Conservation (phyloP, 1,140 invertebrate species). For the Pentalonia nigronervosa region DNA sequence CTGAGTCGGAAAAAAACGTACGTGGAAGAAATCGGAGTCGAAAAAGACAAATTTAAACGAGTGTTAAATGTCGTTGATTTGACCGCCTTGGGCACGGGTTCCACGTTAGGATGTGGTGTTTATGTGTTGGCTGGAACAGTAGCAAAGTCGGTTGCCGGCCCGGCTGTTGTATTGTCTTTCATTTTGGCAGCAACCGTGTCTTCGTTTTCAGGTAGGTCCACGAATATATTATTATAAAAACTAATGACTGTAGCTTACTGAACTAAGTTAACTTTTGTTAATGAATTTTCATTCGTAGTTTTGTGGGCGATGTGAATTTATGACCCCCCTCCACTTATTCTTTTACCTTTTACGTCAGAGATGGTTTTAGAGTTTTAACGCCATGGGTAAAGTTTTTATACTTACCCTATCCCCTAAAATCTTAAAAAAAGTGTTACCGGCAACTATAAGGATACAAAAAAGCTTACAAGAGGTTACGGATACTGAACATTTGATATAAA, state of each 20-base stretch:
- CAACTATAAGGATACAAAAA: too few relatives aligned
- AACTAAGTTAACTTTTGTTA: not conserved
- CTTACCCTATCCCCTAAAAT: too few relatives aligned
- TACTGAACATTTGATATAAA: too few relatives aligned
- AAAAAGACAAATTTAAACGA: conserved; percentile 70
- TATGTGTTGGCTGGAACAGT: conserved; percentile 91
- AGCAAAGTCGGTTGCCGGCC: conserved; percentile 82
- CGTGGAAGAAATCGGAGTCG: conserved; percentile 20
- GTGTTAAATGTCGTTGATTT: conserved; percentile 81
- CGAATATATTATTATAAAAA: not conserved
- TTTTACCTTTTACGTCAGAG: too few relatives aligned
- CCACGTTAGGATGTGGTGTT: conserved; percentile 88
- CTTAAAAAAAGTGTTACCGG: too few relatives aligned
- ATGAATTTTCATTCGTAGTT: too few relatives aligned
- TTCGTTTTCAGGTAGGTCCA: conserved; percentile 79
- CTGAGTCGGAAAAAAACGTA: not conserved
- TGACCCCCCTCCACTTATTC: too few relatives aligned
- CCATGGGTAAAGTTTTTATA: too few relatives aligned
- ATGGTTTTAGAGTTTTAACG: too few relatives aligned
- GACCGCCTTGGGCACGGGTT: conserved; percentile 83
- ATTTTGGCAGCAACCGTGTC: conserved; percentile 88
- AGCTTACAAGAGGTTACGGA: too few relatives aligned
- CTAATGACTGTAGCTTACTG: not conserved
- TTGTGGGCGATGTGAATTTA: too few relatives aligned
- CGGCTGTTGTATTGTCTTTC: conserved; percentile 87